Conservation (phyloP, 2,113 vertebrate species). For the Rutilus rutilus region DNA sequence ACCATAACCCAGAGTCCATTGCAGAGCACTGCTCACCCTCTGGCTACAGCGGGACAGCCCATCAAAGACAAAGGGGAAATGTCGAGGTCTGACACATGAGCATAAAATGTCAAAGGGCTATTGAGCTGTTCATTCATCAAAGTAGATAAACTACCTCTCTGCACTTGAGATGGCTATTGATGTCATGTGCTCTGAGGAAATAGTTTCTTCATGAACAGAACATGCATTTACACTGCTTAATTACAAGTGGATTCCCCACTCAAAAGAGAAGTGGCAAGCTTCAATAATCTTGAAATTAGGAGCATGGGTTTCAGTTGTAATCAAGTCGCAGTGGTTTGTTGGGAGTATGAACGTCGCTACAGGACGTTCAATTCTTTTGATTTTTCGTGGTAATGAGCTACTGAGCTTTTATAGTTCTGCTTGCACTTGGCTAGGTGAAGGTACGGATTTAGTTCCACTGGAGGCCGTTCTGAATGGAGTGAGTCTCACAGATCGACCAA, state of each 20-base stretch:
- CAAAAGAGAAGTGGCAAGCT: constrained; percentile 14
- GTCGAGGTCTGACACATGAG: constrained; percentile 37
- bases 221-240: constrained; percentile 49
- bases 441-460: constrained; percentile 63
- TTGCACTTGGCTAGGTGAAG: constrained; percentile 66
- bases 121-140: constrained; percentile 42
- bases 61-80: constrained; percentile 34
- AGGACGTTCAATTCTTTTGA: constrained; percentile 26
- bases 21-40: neutral
- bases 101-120: constrained; percentile 42
- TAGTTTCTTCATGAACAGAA: constrained; percentile 29
- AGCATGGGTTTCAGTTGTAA: constrained; percentile 23
- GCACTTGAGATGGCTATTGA: constrained; percentile 53
- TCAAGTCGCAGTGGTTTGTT: constrained; percentile 28
- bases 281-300: neutral
- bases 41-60: constrained; percentile 22
- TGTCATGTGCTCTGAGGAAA: constrained; percentile 3
- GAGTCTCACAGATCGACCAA: constrained; percentile 69
- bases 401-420: constrained; percentile 65
- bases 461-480: constrained; percentile 59
- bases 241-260: constrained; percentile 43
- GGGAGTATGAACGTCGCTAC: constrained; percentile 9
- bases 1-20: constrained; percentile 31
- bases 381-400: constrained; percentile 68
- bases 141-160: constrained; percentile 48